These are phyloP conservation scores for Leptogaster cylindrica DNA, from an alignment of 2,888 invertebrate genomes.

Conservation along the genomic window DNA sequence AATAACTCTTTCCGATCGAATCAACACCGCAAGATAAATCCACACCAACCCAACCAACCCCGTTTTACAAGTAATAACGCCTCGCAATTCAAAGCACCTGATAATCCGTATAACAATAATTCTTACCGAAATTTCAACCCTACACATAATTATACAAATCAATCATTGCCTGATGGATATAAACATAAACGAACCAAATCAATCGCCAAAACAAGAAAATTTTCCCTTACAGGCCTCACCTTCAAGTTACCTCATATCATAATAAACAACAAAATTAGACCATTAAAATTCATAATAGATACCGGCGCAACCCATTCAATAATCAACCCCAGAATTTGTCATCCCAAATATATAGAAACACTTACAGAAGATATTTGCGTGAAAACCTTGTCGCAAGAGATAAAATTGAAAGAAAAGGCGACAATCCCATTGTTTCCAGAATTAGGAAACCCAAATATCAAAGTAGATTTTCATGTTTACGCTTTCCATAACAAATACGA, in stretches of 20 bases:
- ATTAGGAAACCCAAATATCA: not conserved
- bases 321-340: not conserved
- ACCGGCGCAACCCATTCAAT: constrained; percentile 1
- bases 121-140: no score
- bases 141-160: no score
- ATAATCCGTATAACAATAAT: no score
- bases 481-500: constrained; percentile 18
- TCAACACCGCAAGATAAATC: no score
- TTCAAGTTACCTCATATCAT: not conserved
- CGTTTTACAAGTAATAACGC: no score
- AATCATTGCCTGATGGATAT: no score
- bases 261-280: not conserved
- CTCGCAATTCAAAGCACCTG: no score
- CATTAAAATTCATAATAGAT: no score
- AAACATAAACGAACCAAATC: not conserved
- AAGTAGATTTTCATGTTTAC: constrained; percentile 8
- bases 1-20: no score
- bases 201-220: not conserved
- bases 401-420: constrained; percentile 10
- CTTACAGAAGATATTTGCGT: not conserved
- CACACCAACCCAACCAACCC: no score
- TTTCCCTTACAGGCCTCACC: not conserved
- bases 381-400: not conserved
- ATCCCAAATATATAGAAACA: not conserved
- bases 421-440: constrained; percentile 17